phyloP scores from a whole-genome alignment of 2,113 vertebrate genomes.

The Circaetus gallicus region DNA sequence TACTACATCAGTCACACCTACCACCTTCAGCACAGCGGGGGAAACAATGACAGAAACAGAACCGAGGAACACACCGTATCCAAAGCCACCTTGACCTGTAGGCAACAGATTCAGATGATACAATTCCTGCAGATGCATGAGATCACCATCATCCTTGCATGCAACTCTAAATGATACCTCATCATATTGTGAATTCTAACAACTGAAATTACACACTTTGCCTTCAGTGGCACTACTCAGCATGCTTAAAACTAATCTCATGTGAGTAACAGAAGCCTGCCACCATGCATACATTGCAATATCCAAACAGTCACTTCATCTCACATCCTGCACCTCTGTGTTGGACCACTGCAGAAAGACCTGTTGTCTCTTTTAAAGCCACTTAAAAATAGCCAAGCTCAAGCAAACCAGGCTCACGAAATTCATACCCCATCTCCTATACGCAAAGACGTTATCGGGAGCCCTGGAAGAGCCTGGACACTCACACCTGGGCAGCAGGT shows the following conservation, averaged over 20 bases:
- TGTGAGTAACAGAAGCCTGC: too few species aligned
- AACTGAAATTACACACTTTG: too few species aligned
- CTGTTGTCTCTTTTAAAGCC: rapidly evolving
- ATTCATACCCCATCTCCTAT: neutral
- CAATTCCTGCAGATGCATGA: neutral
- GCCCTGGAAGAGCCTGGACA: neutral
- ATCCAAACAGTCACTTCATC: neutral
- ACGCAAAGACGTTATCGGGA: neutral
- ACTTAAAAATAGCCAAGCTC: neutral
- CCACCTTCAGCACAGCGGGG: neutral
- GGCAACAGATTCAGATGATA: neutral
- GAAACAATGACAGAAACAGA: neutral
- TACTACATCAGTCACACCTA: neutral
- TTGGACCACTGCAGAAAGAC: neutral
- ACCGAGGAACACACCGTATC: rapidly evolving
- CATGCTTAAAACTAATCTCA: neutral
- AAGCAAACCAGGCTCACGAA: neutral
- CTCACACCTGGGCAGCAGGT: neutral
- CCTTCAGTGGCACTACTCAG: neutral
- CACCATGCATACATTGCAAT: too few species aligned
- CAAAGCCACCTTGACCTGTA: neutral
- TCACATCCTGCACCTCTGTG: neutral
- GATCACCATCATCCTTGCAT: neutral
- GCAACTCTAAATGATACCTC: neutral
- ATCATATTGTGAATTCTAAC: neutral